Evolutionary conservation across 92 coral and sea anemone species (phyloP).

Genomic region (Epizoanthus scotinus): DNA sequence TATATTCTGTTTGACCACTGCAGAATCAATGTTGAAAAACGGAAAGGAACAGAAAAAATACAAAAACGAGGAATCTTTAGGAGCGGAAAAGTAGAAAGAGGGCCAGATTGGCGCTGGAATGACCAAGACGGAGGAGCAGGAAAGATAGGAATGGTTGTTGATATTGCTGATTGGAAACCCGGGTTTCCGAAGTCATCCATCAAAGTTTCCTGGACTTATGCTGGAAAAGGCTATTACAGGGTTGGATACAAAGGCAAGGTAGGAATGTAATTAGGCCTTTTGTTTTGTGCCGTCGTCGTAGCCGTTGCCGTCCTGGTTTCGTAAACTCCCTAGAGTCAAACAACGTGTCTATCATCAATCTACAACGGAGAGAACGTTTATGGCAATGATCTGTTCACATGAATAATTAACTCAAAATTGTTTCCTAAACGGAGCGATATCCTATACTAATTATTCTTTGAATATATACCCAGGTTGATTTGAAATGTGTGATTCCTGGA

Average conservation of each 20-base stretch:
- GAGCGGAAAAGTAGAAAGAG: constrained; percentile 5
- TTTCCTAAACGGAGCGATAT: no score
- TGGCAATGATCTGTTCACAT: background rate
- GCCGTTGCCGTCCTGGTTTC: no score
- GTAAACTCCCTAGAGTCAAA: no score
- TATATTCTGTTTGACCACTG: no score
- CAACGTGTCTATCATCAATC: no score
- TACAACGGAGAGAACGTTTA: background rate
- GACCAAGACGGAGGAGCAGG: constrained; percentile 29
- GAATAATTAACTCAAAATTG: background rate
- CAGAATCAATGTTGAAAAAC: constrained; percentile 12
- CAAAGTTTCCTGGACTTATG: constrained; percentile 21
- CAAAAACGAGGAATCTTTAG: constrained; percentile 30
- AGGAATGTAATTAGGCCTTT: background rate
- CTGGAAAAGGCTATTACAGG: constrained; percentile 17
- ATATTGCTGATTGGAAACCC: constrained; percentile 23
- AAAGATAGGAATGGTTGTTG: constrained; percentile 19
- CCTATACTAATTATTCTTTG: background rate
- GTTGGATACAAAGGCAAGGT: constrained; percentile 20
- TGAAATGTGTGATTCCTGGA: constrained; percentile 16
- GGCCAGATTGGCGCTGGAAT: constrained; percentile 15
- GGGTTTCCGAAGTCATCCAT: constrained; percentile 16
- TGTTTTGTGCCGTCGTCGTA: no score
- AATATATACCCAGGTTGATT: constrained; percentile 2
- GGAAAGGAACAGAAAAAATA: constrained; percentile 14